Evolutionary conservation across 1,140 invertebrate genomes (phyloP).

Genomic region (Homalodisca vitripennis): DNA sequence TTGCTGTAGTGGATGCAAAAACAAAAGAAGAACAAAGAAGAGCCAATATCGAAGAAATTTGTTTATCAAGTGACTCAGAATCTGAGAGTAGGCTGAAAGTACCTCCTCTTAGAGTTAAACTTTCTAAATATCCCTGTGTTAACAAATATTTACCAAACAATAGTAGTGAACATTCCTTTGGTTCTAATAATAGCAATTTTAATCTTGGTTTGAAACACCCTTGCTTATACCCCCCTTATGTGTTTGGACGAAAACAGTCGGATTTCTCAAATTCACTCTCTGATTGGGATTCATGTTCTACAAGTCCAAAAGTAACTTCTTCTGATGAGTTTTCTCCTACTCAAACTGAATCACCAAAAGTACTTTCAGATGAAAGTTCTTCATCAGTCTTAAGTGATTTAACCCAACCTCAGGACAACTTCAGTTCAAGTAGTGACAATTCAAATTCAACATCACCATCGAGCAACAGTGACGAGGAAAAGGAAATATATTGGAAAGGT

Average conservation of each 20-base stretch:
- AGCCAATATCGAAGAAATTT: conserved; percentile 5
- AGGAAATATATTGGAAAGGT: conserved; percentile 11
- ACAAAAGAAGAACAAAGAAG: neutral
- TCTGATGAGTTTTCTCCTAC: neutral
- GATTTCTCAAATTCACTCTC: neutral
- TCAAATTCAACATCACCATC: neutral
- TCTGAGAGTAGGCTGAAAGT: neutral
- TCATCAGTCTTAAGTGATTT: neutral
- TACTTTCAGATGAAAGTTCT: neutral
- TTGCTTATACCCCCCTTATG: neutral
- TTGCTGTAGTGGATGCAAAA: neutral
- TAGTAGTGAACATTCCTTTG: neutral
- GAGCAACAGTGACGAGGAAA: neutral
- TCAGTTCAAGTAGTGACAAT: neutral
- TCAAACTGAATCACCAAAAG: neutral
- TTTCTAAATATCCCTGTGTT: neutral
- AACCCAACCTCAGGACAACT: neutral
- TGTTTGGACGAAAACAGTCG: neutral
- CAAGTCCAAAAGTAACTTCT: neutral
- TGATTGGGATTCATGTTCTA: neutral
- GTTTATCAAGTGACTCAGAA: conserved; percentile 17
- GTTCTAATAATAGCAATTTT: neutral
- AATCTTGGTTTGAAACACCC: neutral
- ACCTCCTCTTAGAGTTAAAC: neutral
- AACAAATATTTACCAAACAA: neutral